A percentile compares a stretch with the other conserved stretches of the same genome.
Evolutionary conservation across 2,113 vertebrate genomes (phyloP).

Genomic region (Podarcis raffonei): DNA sequence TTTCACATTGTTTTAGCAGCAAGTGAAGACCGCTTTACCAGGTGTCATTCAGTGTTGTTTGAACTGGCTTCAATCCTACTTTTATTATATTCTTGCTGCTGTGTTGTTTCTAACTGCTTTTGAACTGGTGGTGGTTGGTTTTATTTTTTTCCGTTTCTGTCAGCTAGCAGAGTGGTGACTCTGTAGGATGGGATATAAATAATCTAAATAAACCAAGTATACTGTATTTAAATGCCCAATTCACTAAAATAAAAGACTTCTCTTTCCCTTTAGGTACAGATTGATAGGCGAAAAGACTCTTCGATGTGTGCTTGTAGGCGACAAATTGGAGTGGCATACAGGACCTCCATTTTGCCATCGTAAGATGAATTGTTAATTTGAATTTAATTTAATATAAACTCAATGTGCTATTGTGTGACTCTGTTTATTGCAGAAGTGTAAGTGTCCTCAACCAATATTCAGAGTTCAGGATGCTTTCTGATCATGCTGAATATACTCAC

Average conservation of each 20-base stretch:
- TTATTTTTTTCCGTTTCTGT: not conserved
- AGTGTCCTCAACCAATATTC: not conserved
- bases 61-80: not conserved
- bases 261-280: slow-evolving; percentile 33
- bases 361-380: slow-evolving; percentile 25
- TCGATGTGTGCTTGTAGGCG: accelerated
- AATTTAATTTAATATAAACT: not conserved
- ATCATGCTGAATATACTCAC: too few species aligned
- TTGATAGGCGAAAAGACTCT: accelerated
- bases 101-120: not conserved
- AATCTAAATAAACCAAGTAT: not conserved
- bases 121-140: not conserved
- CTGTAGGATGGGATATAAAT: not conserved
- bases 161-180: not conserved
- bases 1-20: too few species aligned
- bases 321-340: accelerated
- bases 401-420: accelerated
- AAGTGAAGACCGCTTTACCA: too few species aligned
- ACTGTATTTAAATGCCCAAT: not conserved
- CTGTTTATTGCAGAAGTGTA: not conserved
- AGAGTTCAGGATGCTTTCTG: not conserved
- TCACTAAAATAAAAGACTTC: not conserved
- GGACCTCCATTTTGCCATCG: accelerated
- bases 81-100: not conserved
- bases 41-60: not conserved